A percentile compares a stretch with the other conserved stretches of the same genome.
phyloP scores from a whole-genome alignment of 37 sponge, comb jelly and placozoan genomes.

The Ianthella basta region DNA sequence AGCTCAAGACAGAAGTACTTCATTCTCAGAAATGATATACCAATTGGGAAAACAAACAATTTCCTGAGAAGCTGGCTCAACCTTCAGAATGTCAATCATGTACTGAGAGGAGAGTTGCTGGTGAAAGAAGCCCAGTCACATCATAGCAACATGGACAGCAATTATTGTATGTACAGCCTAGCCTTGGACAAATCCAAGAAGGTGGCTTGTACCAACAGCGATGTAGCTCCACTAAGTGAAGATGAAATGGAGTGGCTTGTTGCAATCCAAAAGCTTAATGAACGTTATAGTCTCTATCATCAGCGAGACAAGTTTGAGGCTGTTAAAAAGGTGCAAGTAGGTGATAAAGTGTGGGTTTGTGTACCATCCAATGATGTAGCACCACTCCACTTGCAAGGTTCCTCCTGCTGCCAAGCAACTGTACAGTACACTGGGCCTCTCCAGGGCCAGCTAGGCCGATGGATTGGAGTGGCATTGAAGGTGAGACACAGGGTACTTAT shows the following conservation, averaged over 20 bases:
- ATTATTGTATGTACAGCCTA: background rate
- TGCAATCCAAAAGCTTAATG: background rate
- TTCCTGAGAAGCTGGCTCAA: too few species aligned
- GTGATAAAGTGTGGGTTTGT: background rate
- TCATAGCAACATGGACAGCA: too few species aligned
- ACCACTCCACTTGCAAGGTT: background rate
- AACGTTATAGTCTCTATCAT: background rate
- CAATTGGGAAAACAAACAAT: too few species aligned
- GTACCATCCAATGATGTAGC: background rate
- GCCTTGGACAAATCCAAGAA: background rate
- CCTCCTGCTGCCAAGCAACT: conserved; percentile 2
- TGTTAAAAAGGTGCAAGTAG: background rate
- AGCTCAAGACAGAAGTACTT: too few species aligned
- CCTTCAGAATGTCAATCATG: too few species aligned
- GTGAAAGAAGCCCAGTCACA: too few species aligned
- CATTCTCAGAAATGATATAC: too few species aligned
- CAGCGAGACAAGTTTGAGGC: background rate
- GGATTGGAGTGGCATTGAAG: too few species aligned
- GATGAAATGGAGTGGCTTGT: background rate
- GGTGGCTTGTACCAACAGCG: background rate
- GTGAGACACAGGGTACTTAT: too few species aligned
- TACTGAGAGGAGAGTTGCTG: too few species aligned
- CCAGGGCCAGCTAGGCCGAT: background rate
- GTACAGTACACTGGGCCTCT: conserved; percentile 16
- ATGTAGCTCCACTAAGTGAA: background rate